These are phyloP conservation scores for Drosophila azteca DNA, from an alignment of 1,140 invertebrate genomes.

Conservation along the genomic window DNA sequence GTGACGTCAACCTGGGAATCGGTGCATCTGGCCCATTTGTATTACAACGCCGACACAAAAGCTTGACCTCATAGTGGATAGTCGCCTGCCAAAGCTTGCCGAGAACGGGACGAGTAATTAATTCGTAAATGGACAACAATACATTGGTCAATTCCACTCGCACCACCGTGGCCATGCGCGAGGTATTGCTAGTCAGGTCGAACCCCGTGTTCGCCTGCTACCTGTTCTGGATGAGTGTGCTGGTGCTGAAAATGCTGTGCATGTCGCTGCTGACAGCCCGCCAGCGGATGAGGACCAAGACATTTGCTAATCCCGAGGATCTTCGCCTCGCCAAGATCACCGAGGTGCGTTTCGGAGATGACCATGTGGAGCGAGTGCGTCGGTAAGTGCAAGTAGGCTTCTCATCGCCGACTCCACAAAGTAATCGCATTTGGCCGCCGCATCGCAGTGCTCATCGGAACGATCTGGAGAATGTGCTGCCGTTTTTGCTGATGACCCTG, in stretches of 20 bases:
- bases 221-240: conserved; percentile 84
- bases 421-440: background rate
- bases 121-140: no score
- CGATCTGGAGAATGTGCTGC: conserved; percentile 88
- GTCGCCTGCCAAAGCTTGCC: no score
- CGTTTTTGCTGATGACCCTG: conserved; percentile 86
- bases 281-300: conserved; percentile 83
- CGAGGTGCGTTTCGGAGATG: conserved; percentile 65
- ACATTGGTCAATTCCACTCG: background rate
- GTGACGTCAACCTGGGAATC: no score
- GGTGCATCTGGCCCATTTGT: no score
- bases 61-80: no score
- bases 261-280: conserved; percentile 85
- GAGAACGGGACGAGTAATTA: background rate
- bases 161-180: background rate
- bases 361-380: conserved; percentile 66
- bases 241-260: conserved; percentile 85
- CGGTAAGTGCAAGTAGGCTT: conserved; percentile 34
- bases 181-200: conserved; percentile 50
- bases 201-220: conserved; percentile 84
- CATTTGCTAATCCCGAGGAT: conserved; percentile 69
- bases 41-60: no score
- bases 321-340: conserved; percentile 34
- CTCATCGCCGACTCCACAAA: no score
- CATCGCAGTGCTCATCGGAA: conserved; percentile 87